Base-by-base conservation (phyloP, 2,113 vertebrate genomes). In the Nanorana parkeri region DNA sequence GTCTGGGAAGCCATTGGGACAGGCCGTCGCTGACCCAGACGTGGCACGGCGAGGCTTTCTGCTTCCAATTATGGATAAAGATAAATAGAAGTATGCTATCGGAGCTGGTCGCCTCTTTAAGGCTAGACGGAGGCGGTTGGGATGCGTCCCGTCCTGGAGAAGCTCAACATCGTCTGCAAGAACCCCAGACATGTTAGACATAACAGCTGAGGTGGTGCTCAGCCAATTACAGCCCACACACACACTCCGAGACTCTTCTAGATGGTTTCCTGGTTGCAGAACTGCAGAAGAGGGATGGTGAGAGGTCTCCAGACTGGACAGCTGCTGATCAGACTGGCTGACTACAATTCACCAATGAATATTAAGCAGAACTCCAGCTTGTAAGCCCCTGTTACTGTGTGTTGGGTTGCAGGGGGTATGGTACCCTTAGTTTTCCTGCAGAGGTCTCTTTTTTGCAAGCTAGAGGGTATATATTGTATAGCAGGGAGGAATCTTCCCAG, bases 181-280 rank as follows among this genome's bases (percentile, higher is more conserved):
- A 28, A 28, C 24, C n/a, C 52, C 56, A 5, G 16, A 69, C 11
- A 47, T 51, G 17, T 5, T 52, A 73, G 52, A 56, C 52, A 19
- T 32, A 73, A 52, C 69, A 73, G 69, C 68, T 72, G 68, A 72
- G 47, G 47, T 41, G 21, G 32, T 41, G 66, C 32, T n/a, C 19
- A 36, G 32, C 66, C 66, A 41, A 47, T 54, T 23, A 71, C 6
- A 26, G 69, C 69, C 69, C 68, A 73, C 68, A 73, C 69, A 68
- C 29, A 47, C 41, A n/a, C 5, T 16, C 21, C 4, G n/a, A 71
- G 51, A 55, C 47, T 20, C 19, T 19, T 3, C 68, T 32, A 71
- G 26, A 54, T 26, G 55, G 69, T 52, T 60, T 23, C 11, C 11
- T 68, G 17, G 23, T 41, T 23, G 41, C 67, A 68, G 67, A 32